Percentiles rank a stretch among this genome's conserved stretches.
These are phyloP conservation scores for Xerus inauris DNA, from an alignment of 2,113 vertebrate genomes.

Conservation along the genomic window DNA sequence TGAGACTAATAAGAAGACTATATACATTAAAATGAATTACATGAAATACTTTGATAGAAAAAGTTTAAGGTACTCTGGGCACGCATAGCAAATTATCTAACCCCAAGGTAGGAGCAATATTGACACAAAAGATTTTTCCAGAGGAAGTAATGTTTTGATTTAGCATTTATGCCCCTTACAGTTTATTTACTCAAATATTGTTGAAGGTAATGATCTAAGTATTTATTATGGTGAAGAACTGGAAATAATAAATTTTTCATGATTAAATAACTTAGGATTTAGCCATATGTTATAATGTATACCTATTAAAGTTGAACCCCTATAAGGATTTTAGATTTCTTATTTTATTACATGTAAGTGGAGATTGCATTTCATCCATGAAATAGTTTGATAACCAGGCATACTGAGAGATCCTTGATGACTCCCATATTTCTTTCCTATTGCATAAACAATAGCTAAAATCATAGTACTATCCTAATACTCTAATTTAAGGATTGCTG, in stretches of 20 bases:
- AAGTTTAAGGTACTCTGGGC: not conserved
- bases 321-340: not conserved
- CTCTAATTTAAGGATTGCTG: not conserved
- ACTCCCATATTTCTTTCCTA: not conserved
- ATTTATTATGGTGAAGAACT: not conserved
- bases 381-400: not conserved
- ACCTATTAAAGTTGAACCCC: not conserved
- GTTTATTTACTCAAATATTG: not conserved
- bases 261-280: not conserved
- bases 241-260: not conserved
- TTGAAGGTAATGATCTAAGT: conserved; percentile 18
- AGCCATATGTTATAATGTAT: not conserved
- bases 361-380: not conserved
- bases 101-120: not conserved
- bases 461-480: not conserved
- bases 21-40: not conserved
- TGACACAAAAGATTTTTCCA: not conserved
- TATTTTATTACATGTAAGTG: not conserved
- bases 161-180: not conserved
- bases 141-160: conserved; percentile 26
- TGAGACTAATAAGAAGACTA: not conserved
- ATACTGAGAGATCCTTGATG: not conserved
- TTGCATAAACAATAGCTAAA: not conserved
- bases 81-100: not conserved
- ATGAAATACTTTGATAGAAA: not conserved